Conservation (phyloP, 2,888 invertebrate species). For the Homarus gammarus region DNA sequence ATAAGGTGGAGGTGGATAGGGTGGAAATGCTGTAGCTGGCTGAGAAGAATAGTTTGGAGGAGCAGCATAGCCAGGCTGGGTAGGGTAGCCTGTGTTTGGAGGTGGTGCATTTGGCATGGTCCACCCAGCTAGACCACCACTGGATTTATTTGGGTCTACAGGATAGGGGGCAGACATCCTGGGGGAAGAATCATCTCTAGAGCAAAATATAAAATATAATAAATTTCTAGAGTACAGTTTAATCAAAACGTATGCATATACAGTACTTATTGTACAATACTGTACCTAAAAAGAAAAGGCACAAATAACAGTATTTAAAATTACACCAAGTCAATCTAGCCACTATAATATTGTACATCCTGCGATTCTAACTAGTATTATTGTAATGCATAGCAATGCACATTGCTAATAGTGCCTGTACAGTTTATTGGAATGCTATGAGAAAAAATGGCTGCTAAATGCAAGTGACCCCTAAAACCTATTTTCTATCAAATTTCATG, state of each 20-base stretch:
- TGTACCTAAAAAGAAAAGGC: not conserved
- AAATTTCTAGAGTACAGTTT: not conserved
- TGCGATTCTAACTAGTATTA: no score
- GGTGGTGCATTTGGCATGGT: slow-evolving; percentile 48
- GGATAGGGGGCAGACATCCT: slow-evolving; percentile 71
- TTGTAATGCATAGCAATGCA: no score
- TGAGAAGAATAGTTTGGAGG: slow-evolving; percentile 37
- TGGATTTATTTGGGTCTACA: slow-evolving; percentile 58
- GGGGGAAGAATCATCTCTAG: not conserved
- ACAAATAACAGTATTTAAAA: not conserved
- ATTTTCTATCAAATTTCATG: no score
- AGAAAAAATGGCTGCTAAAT: no score
- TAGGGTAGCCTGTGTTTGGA: slow-evolving; percentile 52
- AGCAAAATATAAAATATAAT: not conserved
- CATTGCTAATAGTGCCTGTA: no score
- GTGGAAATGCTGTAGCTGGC: slow-evolving; percentile 22
- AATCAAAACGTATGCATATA: not conserved
- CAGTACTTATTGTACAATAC: not conserved
- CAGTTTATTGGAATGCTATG: no score
- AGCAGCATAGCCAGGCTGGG: slow-evolving; percentile 38
- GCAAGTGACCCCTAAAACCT: no score
- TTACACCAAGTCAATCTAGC: not conserved
- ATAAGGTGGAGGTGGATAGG: slow-evolving; percentile 56
- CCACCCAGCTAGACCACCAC: slow-evolving; percentile 52
- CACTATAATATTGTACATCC: not conserved